These are phyloP conservation scores for Pristis pectinata DNA, from an alignment of 2,797 vertebrate genomes.

Conservation along the genomic window DNA sequence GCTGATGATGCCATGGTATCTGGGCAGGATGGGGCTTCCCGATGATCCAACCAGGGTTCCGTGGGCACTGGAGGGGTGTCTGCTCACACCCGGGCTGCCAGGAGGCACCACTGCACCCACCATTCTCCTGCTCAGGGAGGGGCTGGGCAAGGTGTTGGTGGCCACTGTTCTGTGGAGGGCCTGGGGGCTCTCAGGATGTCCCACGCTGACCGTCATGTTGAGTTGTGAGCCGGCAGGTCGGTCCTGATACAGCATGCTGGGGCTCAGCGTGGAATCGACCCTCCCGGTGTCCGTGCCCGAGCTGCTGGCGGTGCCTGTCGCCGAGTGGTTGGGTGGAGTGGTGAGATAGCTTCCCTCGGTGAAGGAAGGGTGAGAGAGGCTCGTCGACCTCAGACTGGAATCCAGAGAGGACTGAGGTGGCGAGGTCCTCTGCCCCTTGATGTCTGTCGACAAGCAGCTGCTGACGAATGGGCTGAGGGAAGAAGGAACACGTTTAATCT, in stretches of 20 bases:
- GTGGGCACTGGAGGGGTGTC: constrained; percentile 58
- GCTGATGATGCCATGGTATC: constrained; percentile 52
- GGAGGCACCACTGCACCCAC: constrained; percentile 43
- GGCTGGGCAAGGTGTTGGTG: constrained; percentile 76
- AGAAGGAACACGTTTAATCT: background rate
- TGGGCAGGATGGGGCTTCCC: constrained; percentile 69
- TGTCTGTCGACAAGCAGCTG: constrained; percentile 63
- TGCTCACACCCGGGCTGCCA: constrained; percentile 53
- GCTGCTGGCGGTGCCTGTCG: constrained; percentile 46
- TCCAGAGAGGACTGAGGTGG: constrained; percentile 66
- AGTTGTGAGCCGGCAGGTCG: constrained; percentile 55
- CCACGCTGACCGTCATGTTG: constrained; percentile 54
- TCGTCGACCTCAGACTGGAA: constrained; percentile 59
- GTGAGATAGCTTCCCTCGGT: constrained; percentile 58
- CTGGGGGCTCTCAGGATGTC: constrained; percentile 65
- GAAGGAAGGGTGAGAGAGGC: constrained; percentile 62
- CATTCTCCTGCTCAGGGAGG: constrained; percentile 58
- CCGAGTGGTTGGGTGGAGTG: constrained; percentile 53
- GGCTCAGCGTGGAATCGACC: constrained; percentile 56
- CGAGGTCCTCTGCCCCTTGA: constrained; percentile 61
- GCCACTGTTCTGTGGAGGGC: constrained; percentile 88
- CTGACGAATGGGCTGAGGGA: background rate
- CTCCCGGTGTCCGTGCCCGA: constrained; percentile 47
- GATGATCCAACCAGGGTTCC: constrained; percentile 50
- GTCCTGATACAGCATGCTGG: constrained; percentile 42